Percentiles rank a stretch among this genome's conserved stretches.
Conservation (phyloP, 2,113 vertebrate species). For the Aleadryas rufinucha region DNA sequence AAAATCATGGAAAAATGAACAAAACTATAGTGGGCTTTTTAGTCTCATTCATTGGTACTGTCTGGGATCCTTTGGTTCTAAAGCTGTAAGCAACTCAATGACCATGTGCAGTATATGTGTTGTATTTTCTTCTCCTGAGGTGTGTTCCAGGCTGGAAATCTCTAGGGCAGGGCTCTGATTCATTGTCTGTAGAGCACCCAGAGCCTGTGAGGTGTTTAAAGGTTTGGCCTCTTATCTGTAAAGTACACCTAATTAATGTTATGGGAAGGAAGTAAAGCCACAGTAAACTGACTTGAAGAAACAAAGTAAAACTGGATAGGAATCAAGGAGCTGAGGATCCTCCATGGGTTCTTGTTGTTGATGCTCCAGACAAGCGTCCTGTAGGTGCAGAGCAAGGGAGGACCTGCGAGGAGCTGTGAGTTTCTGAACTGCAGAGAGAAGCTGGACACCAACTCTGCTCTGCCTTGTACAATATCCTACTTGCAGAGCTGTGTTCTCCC, state of each 20-base stretch:
- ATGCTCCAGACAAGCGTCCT: neutral
- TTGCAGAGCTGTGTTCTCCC: neutral
- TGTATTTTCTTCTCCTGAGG: neutral
- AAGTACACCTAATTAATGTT: neutral
- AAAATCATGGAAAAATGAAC: neutral
- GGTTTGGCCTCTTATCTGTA: neutral
- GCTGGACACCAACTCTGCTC: neutral
- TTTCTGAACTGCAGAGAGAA: neutral
- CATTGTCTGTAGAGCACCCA: neutral
- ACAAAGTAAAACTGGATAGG: neutral
- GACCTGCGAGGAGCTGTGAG: neutral
- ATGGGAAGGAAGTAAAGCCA: neutral
- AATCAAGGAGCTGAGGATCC: neutral
- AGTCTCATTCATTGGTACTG: neutral
- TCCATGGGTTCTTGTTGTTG: neutral
- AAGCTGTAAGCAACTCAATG: neutral
- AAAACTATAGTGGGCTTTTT: neutral
- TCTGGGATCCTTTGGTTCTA: neutral
- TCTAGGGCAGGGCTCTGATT: neutral
- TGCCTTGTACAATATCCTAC: accelerated
- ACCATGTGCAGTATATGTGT: neutral
- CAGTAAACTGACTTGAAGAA: neutral
- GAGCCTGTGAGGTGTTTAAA: neutral
- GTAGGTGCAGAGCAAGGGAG: neutral
- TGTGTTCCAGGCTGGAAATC: neutral